Conservation (phyloP, 2,797 vertebrate genomes). For the Muscicapa striata region DNA sequence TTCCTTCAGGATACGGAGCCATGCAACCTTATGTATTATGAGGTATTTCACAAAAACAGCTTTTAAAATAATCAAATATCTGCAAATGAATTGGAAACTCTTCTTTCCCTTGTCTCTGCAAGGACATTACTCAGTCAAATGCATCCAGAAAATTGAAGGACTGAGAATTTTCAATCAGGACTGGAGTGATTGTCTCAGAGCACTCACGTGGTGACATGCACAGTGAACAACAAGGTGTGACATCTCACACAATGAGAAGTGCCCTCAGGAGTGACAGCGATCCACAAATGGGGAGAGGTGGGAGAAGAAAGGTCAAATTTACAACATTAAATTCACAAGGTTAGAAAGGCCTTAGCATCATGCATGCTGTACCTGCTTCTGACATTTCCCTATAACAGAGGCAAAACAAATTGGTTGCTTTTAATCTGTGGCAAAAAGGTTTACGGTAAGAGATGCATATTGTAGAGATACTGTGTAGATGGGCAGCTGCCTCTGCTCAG, state of each 20-base stretch:
- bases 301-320: not conserved
- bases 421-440: not conserved
- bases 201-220: not conserved
- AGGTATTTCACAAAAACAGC: slow-evolving; percentile 10
- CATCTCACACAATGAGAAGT: not conserved
- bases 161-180: slow-evolving; percentile 10
- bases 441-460: not conserved
- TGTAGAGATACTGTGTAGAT: not conserved
- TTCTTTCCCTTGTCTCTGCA: not conserved
- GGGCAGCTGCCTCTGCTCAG: not conserved
- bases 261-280: not conserved
- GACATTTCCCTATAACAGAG: not conserved
- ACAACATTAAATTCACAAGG: not conserved
- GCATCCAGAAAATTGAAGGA: not conserved
- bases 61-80: not conserved
- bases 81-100: not conserved
- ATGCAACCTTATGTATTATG: not conserved
- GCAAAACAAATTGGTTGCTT: not conserved
- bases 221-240: not conserved
- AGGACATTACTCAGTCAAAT: not conserved
- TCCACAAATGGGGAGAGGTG: not conserved
- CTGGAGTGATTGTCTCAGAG: not conserved
- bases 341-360: not conserved
- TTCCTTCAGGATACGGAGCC: not conserved
- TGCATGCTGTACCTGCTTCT: not conserved